These are phyloP conservation scores for Hydrolagus affinis DNA, from an alignment of 2,113 vertebrate genomes.

Conservation along the genomic window DNA sequence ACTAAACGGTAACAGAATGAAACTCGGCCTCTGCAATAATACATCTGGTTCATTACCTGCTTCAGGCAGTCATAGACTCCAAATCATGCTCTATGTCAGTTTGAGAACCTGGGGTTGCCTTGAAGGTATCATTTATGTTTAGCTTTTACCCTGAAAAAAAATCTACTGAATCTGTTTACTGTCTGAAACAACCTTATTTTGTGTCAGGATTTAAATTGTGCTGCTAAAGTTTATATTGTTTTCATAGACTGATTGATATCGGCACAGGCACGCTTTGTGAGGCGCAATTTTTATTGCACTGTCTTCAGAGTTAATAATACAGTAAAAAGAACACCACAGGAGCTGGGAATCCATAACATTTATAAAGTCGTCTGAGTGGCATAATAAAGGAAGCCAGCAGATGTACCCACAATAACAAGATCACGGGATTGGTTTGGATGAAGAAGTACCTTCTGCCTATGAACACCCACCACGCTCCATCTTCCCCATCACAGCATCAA, in stretches of 20 bases:
- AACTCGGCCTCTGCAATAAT: not conserved
- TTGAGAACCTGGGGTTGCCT: not conserved
- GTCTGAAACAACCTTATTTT: not conserved
- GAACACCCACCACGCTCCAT: too few species aligned
- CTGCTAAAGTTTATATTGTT: not conserved
- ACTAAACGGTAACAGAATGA: not conserved
- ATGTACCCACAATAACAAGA: too few species aligned
- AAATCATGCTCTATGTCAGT: not conserved
- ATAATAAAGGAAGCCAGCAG: too few species aligned
- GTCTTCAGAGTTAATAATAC: not conserved
- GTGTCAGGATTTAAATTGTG: not conserved
- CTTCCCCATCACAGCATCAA: too few species aligned
- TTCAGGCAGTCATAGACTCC: not conserved
- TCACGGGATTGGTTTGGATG: too few species aligned
- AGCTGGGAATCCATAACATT: too few species aligned
- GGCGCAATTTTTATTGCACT: not conserved
- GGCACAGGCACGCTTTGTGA: not conserved
- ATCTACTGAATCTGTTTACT: not conserved
- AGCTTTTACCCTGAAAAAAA: slow-evolving; percentile 1
- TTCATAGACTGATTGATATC: not conserved
- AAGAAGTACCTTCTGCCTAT: too few species aligned
- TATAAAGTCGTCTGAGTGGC: too few species aligned
- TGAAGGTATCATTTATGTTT: slow-evolving; percentile 9
- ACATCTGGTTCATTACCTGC: not conserved
- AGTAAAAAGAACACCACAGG: too few species aligned